Evolutionary conservation across 2,113 vertebrate species (phyloP), one percentile per base, ranked within the genome.

Genomic region (Cebidichthys violaceus): DNA sequence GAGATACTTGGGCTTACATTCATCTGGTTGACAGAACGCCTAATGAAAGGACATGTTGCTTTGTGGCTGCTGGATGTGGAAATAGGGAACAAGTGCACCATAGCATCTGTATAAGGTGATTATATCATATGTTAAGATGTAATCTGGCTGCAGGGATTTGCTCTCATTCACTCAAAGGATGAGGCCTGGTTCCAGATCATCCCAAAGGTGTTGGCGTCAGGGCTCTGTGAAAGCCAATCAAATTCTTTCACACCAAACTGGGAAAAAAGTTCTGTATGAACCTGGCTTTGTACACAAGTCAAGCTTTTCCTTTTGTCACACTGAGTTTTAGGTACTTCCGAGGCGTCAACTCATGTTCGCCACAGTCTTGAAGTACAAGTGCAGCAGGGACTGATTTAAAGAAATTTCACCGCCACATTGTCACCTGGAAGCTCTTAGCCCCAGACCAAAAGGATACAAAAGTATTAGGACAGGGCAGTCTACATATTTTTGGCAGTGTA

Each of bases 131-230:
- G 64, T 24, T 31, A 39, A 29, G 1, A 37, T 65, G 65, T 76
- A 66, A 24, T 13, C 43, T 82, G 60, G 74, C 27, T 67, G 37
- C 74, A 50, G 62, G 55, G 68, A 77, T 70, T 33, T 78, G 29
- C 39, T 71, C 79, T 75, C 81, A 88, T 87, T 85, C 84, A 85
- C 65, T 79, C 66, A 54, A 70, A 37, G 39, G 64, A 78, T 85
- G 75, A 75, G 61, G 47, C 24, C 50, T 47, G 54, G 52, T 71
- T 78, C 52, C 55, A 45, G 47, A 47, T 75, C 75, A 67, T 84
- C 74, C 57, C 83, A 73, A 75, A 54, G 20, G 54, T 67, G 61
- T 22, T 0, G 65, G 83, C 62, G n/a, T 70, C 57, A 60, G 41
- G 9, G 18, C 8, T 57, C 18, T 50, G 41, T 29, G 55, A 45